Evolutionary conservation across 2,113 vertebrate genomes (phyloP), one percentile per base, ranked within the genome.

Genomic region (Rana temporaria): DNA sequence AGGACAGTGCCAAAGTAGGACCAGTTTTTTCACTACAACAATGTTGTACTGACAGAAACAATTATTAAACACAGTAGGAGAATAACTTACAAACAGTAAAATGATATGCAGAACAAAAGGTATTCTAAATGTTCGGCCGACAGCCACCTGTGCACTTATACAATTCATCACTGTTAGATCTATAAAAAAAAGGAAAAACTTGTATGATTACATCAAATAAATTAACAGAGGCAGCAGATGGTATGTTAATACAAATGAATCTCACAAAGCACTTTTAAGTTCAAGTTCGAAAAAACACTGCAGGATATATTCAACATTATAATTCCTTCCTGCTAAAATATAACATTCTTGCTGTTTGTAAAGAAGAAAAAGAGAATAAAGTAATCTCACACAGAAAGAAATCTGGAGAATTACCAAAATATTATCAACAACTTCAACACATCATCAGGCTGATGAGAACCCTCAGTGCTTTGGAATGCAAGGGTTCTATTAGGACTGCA

Each of bases 161-260:
- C 7, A 9, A 79, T 59, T 57, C 34, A 32, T 78, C 19, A 56
- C 34, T 38, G 53, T 22, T 57, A 66, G 26, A 67, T 68, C 20
- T 56, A 9, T 24, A 22, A 78, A 55, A 53, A 53, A 15, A 32
- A 14, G 18, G 16, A 62, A 78, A 66, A 53, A 53, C 5, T 1
- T 77, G 63, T 52, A 78, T 53, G 24, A 34, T 34, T 52, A 67
- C 67, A 52, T 67, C 59, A 79, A 57, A 68, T 79, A 57, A 79
- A 79, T 79, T 68, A 79, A 64, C 34, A 16, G 48, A 55, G 26
- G 30, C 48, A 57, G 64, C 77, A 68, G 64, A 57, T 68, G 55
- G 52, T 52, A 67, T 67, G 64, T 68, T 79, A 68, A 68, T 79
- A 67, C 64, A 67, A 79, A 79, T 79, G 26, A 79, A 56, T 79